These are phyloP conservation scores for Montipora cactus DNA, from an alignment of 64 coral and sea anemone species.

Conservation along the genomic window DNA sequence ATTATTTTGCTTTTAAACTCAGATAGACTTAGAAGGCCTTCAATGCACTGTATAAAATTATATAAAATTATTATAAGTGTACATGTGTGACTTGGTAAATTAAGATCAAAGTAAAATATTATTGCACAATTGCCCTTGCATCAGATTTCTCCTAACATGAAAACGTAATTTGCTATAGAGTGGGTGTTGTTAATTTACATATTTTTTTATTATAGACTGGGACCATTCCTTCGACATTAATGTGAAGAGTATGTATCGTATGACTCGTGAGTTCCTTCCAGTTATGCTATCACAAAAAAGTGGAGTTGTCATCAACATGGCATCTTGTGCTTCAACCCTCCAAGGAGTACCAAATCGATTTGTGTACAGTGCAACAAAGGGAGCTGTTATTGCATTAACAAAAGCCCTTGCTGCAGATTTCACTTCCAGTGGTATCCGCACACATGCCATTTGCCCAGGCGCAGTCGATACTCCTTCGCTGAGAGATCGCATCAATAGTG, in stretches of 20 bases:
- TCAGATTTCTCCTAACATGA: too few species aligned
- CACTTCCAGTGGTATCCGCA: conserved; percentile 68
- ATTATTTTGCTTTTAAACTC: too few species aligned
- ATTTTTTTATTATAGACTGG: conserved; percentile 50
- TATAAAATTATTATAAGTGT: too few species aligned
- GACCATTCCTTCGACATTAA: conserved; percentile 85
- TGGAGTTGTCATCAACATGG: conserved; percentile 84
- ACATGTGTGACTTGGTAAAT: too few species aligned
- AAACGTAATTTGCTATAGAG: too few species aligned
- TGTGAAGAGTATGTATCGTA: conserved; percentile 87
- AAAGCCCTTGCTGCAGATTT: conserved; percentile 88
- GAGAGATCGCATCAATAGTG: conserved; percentile 46
- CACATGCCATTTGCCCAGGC: conserved; percentile 81
- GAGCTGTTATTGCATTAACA: conserved; percentile 79
- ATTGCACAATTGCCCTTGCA: too few species aligned
- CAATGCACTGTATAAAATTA: too few species aligned
- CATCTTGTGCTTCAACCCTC: conserved; percentile 75
- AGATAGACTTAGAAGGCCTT: too few species aligned
- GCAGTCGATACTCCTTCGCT: conserved; percentile 76
- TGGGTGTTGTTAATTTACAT: too few species aligned
- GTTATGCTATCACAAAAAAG: conserved; percentile 75
- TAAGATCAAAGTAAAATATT: too few species aligned
- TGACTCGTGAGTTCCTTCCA: conserved; percentile 78
- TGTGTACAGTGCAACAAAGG: conserved; percentile 78
- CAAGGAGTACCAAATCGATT: conserved; percentile 70